These are phyloP conservation scores for Magallana gigas DNA, from an alignment of 1,140 invertebrate genomes.

Conservation along the genomic window DNA sequence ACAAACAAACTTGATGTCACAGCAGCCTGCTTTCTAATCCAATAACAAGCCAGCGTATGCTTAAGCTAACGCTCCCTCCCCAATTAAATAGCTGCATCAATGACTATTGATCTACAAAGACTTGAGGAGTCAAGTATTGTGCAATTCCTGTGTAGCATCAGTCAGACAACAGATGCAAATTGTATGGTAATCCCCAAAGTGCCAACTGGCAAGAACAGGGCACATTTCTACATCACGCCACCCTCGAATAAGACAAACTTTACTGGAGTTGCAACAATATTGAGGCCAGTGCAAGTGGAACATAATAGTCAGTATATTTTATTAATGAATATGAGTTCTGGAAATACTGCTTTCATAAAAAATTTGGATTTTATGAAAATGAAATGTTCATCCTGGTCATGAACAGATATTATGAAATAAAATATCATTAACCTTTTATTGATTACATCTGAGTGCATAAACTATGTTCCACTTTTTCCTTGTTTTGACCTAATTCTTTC, in stretches of 20 bases:
- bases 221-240: constrained; percentile 29
- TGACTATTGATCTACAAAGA: constrained; percentile 27
- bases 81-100: constrained; percentile 38
- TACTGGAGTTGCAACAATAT: background rate
- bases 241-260: constrained; percentile 15
- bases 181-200: constrained; percentile 30
- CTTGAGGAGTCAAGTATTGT: constrained; percentile 33
- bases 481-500: too few species aligned
- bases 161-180: constrained; percentile 33
- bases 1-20: constrained; percentile 33
- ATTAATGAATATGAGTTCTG: background rate
- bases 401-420: too few species aligned
- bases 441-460: too few species aligned
- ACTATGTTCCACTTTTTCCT: too few species aligned
- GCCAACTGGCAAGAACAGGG: constrained; percentile 16
- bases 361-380: background rate
- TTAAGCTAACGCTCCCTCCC: background rate
- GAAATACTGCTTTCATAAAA: background rate
- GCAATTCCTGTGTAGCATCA: constrained; percentile 28
- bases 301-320: background rate
- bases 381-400: background rate
- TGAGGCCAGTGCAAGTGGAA: background rate
- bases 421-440: too few species aligned
- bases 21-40: background rate
- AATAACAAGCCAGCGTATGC: constrained; percentile 17